phyloP scores from a whole-genome alignment of 2,113 vertebrate genomes.

The Coryphaenoides rupestris region DNA sequence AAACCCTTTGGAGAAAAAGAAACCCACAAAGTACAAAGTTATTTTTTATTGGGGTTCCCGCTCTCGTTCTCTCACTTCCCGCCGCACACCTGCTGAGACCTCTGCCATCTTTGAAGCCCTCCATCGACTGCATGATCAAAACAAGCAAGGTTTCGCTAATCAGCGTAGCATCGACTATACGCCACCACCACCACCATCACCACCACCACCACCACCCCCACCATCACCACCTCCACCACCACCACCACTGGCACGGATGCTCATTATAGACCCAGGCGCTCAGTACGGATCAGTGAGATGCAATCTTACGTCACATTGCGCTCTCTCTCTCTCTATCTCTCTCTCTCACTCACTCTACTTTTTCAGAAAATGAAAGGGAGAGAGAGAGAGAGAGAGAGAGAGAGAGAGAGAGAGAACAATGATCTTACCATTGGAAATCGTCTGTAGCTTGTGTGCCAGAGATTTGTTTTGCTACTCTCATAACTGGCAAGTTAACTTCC shows the following conservation, averaged over 20 bases:
- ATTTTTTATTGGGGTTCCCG: background rate
- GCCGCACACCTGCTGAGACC: conserved; percentile 23
- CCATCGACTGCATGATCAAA: conserved; percentile 39
- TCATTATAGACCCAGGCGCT: conserved; percentile 38
- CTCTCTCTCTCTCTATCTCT: background rate
- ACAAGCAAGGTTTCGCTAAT: conserved; percentile 50
- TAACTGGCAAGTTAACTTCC: no score
- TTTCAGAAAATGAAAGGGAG: conserved; percentile 7
- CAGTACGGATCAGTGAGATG: no score
- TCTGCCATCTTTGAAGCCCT: conserved; percentile 40
- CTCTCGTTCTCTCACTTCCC: background rate
- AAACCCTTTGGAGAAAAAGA: no score
- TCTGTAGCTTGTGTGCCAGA: no score
- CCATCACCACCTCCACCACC: no score
- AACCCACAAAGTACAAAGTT: no score
- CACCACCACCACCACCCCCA: no score
- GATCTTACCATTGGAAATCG: background rate
- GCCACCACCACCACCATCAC: conserved; percentile 23
- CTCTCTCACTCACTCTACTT: background rate
- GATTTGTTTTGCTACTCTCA: no score
- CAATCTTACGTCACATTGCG: no score
- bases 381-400: conserved; percentile 11
- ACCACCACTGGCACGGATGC: no score
- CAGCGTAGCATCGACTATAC: conserved; percentile 39
- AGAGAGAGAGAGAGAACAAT: conserved; percentile 1